Evolutionary conservation across 2,888 invertebrate species (phyloP), one percentile per base, ranked within the genome.

Genomic region (Pachymerium ferrugineum): DNA sequence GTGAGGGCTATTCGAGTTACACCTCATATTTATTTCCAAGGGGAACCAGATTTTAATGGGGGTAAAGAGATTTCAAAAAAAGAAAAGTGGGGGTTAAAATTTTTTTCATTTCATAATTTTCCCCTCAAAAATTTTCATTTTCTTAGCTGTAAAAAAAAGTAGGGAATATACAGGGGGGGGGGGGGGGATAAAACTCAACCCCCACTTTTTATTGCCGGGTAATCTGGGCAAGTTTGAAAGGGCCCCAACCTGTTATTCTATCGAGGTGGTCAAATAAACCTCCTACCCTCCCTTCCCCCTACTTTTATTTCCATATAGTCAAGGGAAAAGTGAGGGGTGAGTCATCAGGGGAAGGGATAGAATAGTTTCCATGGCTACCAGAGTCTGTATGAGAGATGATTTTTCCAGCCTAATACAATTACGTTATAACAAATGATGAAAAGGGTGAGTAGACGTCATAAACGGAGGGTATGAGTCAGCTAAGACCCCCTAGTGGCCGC

Each of bases 301-400:
- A n/a, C n/a, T n/a, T n/a, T n/a, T n/a, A n/a, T n/a, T n/a, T n/a
- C n/a, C n/a, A n/a, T n/a, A n/a, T n/a, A 47, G 47, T 47, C 47
- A 47, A 19, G 22, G 47, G 47, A 19, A 47, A 47, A 47, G 47
- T 16, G 47, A 47, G 47, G n/a, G n/a, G n/a, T n/a, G n/a, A n/a
- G n/a, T n/a, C n/a, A n/a, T n/a, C n/a, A n/a, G n/a, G n/a, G n/a
- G n/a, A n/a, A n/a, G n/a, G n/a, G 47, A 47, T 47, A 6, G 22
- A 6, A 19, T 47, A 6, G 47, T 47, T 47, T 14, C 47, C 22
- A 47, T 47, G 19, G n/a, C 47, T 8, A 47, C 47, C 6, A 22
- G 47, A 47, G 47, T 47, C 47, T 47, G 47, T 16, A n/a, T n/a
- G 47, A 16, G 47, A 47, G 47, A 47, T 47, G 47, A 47, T 47